Percentiles rank a stretch among this genome's conserved stretches.
Conservation (phyloP, 1,140 invertebrate species). For the Tetragonula clypearis region DNA sequence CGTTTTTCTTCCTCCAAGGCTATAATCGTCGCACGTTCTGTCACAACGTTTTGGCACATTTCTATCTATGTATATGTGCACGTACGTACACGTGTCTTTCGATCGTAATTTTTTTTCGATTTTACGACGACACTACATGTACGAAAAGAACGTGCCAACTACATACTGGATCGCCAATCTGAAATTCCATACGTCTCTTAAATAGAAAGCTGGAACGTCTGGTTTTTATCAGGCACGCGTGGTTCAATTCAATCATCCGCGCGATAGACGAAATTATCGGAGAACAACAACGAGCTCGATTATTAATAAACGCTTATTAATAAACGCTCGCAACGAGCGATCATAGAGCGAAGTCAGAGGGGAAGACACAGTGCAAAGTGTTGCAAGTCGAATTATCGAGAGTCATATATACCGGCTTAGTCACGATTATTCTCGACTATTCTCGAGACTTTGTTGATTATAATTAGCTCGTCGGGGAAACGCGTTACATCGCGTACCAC, state of each 20-base stretch:
- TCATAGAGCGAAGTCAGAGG: background rate
- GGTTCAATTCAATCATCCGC: background rate
- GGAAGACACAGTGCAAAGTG: background rate
- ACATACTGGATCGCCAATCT: background rate
- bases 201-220: too few species aligned
- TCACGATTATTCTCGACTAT: constrained; percentile 37
- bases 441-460: constrained; percentile 14
- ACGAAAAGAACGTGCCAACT: background rate
- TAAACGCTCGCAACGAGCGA: background rate
- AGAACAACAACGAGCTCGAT: background rate
- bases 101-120: background rate
- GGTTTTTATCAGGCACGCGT: background rate
- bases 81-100: background rate
- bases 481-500: constrained; percentile 20
- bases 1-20: too few species aligned
- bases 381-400: constrained; percentile 27
- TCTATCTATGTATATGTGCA: background rate
- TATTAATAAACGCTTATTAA: background rate
- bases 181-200: background rate
- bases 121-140: background rate
- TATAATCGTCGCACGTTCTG: too few species aligned
- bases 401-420: background rate
- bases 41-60: background rate
- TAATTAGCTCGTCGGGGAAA: constrained; percentile 59
- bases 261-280: background rate